These are phyloP conservation scores for Triplophysa siluroides DNA, from an alignment of 2,113 vertebrate species.

Conservation along the genomic window DNA sequence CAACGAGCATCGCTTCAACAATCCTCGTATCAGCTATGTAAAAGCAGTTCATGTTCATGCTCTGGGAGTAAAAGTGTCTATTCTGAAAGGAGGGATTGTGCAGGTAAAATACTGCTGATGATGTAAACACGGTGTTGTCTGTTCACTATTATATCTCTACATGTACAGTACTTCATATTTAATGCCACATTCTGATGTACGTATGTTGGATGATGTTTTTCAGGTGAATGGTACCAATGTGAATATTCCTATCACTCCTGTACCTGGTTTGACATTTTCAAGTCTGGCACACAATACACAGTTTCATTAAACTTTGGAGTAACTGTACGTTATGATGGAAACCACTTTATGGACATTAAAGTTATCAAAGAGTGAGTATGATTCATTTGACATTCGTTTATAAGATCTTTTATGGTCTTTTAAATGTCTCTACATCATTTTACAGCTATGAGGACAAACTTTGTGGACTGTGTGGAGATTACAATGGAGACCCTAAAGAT, in stretches of 20 bases:
- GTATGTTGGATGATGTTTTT: background rate
- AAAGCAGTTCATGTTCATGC: slow-evolving; percentile 74
- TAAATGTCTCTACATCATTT: background rate
- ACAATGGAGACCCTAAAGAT: slow-evolving; percentile 67
- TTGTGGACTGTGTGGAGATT: slow-evolving; percentile 78
- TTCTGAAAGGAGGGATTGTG: slow-evolving; percentile 73
- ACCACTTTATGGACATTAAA: slow-evolving; percentile 74
- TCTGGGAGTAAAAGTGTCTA: slow-evolving; percentile 66
- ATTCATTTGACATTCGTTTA: background rate
- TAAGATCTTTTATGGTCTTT: background rate
- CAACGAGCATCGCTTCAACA: slow-evolving; percentile 75
- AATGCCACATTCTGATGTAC: background rate
- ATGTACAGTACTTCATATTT: background rate
- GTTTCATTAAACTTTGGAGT: slow-evolving; percentile 67
- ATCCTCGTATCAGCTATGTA: slow-evolving; percentile 69
- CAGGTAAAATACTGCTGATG: slow-evolving; percentile 63
- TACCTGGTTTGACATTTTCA: slow-evolving; percentile 49
- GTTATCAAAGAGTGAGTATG: slow-evolving; percentile 73
- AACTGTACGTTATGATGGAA: slow-evolving; percentile 76
- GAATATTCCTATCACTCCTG: slow-evolving; percentile 52
- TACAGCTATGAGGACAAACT: slow-evolving; percentile 67
- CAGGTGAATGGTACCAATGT: slow-evolving; percentile 58
- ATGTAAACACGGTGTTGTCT: background rate
- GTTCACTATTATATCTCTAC: background rate
- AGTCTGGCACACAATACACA: slow-evolving; percentile 53